Conservation (phyloP, 2,797 vertebrate genomes). For the Coranthus polyacanthus region DNA sequence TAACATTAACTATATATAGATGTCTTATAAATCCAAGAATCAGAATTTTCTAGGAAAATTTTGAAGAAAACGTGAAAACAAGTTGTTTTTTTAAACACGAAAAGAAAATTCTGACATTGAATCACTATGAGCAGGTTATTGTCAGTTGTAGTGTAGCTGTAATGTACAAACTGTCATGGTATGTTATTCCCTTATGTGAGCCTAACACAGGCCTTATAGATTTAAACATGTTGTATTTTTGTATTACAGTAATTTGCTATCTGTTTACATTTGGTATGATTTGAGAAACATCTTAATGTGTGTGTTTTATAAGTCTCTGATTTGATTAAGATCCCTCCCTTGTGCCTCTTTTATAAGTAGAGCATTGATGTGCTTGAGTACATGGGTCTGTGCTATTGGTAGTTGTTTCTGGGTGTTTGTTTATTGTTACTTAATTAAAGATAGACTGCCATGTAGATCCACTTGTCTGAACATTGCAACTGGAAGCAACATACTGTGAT, state of each 20-base stretch:
- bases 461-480: constrained; percentile 79
- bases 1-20: constrained; percentile 72
- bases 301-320: constrained; percentile 84
- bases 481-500: constrained; percentile 82
- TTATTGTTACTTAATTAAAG: constrained; percentile 82
- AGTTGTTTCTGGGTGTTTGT: constrained; percentile 86
- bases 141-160: constrained; percentile 83
- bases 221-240: constrained; percentile 93
- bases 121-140: constrained; percentile 78
- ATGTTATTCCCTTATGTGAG: constrained; percentile 83
- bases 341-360: constrained; percentile 88
- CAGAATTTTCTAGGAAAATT: constrained; percentile 75
- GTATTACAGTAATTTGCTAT: constrained; percentile 90
- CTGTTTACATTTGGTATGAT: constrained; percentile 87
- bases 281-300: constrained; percentile 85
- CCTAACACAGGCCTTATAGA: constrained; percentile 87
- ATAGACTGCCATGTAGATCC: constrained; percentile 84
- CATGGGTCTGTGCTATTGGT: constrained; percentile 83
- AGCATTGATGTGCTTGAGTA: constrained; percentile 87
- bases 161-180: constrained; percentile 81
- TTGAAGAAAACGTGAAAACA: constrained; percentile 65
- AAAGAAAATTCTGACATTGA: constrained; percentile 76
- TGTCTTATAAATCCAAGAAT: constrained; percentile 77
- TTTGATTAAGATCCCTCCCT: constrained; percentile 83
- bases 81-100: constrained; percentile 54